Conservation (phyloP, 2,113 vertebrate species). For the Elgaria multicarinata region DNA sequence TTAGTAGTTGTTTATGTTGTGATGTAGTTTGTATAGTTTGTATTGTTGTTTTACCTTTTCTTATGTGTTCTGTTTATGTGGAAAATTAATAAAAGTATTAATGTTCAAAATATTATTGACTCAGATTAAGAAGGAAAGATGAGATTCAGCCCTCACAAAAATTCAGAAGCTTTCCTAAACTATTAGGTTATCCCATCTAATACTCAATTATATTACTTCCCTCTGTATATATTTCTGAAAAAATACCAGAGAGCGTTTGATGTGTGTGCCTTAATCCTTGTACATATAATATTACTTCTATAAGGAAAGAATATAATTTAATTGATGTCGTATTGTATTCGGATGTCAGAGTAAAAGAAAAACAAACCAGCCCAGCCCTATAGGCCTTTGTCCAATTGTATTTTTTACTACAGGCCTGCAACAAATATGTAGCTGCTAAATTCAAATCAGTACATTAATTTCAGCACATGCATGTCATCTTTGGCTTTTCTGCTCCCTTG, state of each 20-base stretch:
- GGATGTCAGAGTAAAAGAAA: conserved; percentile 12
- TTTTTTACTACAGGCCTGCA: not conserved
- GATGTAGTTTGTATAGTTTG: too few species aligned
- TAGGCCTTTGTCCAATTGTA: not conserved
- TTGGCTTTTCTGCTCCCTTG: not conserved
- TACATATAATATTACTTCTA: conserved; percentile 46
- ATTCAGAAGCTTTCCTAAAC: conserved; percentile 70
- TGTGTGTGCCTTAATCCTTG: conserved; percentile 41
- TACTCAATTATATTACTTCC: conserved; percentile 59
- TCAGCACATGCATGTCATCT: not conserved
- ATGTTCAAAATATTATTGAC: conserved; percentile 62
- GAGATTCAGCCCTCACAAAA: conserved; percentile 57
- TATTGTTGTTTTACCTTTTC: too few species aligned
- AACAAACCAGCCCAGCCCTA: conserved; percentile 14
- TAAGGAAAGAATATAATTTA: conserved; percentile 33
- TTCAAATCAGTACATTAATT: not conserved
- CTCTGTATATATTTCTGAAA: conserved; percentile 60
- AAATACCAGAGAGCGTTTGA: conserved; percentile 57
- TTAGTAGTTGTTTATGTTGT: too few species aligned
- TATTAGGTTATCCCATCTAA: conserved; percentile 70
- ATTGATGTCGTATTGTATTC: conserved; percentile 31
- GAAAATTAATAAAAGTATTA: too few species aligned
- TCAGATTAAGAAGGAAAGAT: conserved; percentile 64
- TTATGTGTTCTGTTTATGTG: too few species aligned
- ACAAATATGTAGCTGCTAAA: not conserved